phyloP scores from a whole-genome alignment of 2,797 vertebrate species.

The Sebastes itinus region DNA sequence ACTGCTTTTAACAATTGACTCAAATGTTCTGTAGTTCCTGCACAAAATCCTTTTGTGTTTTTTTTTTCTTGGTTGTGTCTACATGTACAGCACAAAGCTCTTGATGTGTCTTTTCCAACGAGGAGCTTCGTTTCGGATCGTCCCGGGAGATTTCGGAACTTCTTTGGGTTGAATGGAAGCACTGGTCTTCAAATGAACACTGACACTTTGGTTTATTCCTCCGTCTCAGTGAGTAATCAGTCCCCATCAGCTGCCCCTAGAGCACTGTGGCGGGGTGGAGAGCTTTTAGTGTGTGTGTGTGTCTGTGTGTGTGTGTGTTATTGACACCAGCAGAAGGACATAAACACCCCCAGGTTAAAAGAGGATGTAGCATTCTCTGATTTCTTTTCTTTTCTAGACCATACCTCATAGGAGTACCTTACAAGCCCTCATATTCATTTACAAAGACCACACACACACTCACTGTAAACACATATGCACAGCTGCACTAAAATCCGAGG shows the following conservation, averaged over 20 bases:
- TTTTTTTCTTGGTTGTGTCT: not conserved
- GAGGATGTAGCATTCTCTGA: constrained; percentile 40
- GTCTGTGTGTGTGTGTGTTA: constrained; percentile 28
- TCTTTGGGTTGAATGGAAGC: constrained; percentile 21
- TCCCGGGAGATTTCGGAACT: constrained; percentile 21
- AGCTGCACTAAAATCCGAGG: constrained; percentile 53
- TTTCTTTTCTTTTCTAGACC: constrained; percentile 54
- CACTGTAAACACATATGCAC: constrained; percentile 37
- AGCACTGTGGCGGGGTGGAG: constrained; percentile 7
- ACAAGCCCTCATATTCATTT: constrained; percentile 36
- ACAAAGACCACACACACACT: constrained; percentile 27
- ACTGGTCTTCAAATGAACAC: constrained; percentile 49
- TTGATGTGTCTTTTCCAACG: not conserved
- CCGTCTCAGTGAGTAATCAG: constrained; percentile 61
- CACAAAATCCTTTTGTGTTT: not conserved
- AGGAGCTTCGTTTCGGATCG: not conserved
- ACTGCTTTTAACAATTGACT: constrained; percentile 21
- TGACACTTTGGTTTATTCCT: constrained; percentile 52
- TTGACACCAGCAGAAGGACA: constrained; percentile 67
- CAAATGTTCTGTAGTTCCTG: not conserved
- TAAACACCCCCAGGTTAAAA: constrained; percentile 66
- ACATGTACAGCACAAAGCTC: not conserved
- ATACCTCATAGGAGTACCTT: constrained; percentile 38
- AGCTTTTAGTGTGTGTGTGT: constrained; percentile 19
- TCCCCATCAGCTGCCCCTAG: constrained; percentile 58